Evolutionary conservation across 2,888 invertebrate species (phyloP), one percentile per base, ranked within the genome.

Genomic region (Spisula solida): DNA sequence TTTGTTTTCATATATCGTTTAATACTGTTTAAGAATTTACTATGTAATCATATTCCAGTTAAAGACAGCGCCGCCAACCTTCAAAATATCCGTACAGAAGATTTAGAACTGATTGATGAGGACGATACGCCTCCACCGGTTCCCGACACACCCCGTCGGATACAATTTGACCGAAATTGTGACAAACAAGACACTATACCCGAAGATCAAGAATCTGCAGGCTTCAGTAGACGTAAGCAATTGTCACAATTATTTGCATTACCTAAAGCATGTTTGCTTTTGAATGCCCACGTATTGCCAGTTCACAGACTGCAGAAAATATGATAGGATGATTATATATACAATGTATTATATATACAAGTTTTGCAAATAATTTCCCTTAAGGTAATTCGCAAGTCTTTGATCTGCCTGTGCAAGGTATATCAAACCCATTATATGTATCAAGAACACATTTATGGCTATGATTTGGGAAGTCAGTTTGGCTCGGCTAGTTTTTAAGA

Each of bases 21-120:
- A 41, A 41, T 41, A 41, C 8, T 8, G 8, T 41, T 2, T 41
- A 41, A 2, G 8, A 25, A 66, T 12, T 25, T 66, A 25, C 25
- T 0, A 0, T 48, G n/a, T 25, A 48, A 14, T 25, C n/a, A 48
- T 47, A 31, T 81, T 85, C 10, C 89, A 95, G 95, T 94, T n/a
- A 95, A 95, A 92, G 95, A 95, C 48, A 31, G 83, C n/a, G 93
- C 92, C 20, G 92, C 93, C n/a, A 92, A 92, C 70, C 47, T 89
- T 41, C 82, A 80, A 29, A 93, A 93, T 81, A 89, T 93, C 16
- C 89, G 93, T 14, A 90, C 93, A 14, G 94, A 92, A 56, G 95
- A 95, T 51, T 94, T 95, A 41, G 95, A 95, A 88, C 93, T 95
- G 10, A 93, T 95, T 79, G 95, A 95, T 48, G 94, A 93, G 6